A percentile compares a stretch with the other conserved stretches of the same genome.
These are phyloP conservation scores for Drosophila azteca DNA, from an alignment of 1,140 invertebrate genomes.

Conservation along the genomic window DNA sequence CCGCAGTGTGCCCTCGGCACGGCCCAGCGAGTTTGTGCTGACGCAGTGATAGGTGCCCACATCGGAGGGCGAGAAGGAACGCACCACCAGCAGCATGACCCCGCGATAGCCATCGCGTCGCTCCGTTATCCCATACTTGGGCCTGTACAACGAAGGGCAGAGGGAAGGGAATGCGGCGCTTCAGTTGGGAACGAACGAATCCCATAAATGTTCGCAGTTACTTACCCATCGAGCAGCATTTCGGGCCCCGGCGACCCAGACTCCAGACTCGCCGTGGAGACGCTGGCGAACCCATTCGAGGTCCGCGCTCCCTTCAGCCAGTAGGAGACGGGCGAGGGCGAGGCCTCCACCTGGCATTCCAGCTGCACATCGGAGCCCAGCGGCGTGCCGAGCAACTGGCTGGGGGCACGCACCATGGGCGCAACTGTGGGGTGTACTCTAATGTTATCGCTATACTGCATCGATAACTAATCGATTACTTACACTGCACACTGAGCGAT, in stretches of 20 bases:
- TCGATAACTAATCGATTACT: constrained; percentile 82
- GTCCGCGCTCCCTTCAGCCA: constrained; percentile 90
- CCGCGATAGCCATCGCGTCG: constrained; percentile 91
- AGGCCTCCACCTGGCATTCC: constrained; percentile 92
- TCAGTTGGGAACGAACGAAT: too few species aligned
- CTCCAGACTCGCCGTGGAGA: constrained; percentile 74
- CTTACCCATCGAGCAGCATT: constrained; percentile 92
- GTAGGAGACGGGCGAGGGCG: constrained; percentile 92
- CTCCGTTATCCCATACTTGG: constrained; percentile 92
- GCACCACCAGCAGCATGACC: constrained; percentile 92
- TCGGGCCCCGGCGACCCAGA: constrained; percentile 84
- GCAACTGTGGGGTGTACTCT: constrained; percentile 86
- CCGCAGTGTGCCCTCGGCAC: constrained; percentile 92
- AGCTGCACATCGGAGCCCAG: constrained; percentile 91
- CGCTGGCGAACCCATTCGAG: constrained; percentile 67
- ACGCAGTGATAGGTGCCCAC: constrained; percentile 96
- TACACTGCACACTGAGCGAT: constrained; percentile 94
- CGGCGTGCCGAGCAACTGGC: constrained; percentile 92
- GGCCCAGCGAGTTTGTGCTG: constrained; percentile 94
- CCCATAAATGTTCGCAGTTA: too few species aligned
- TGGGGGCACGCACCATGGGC: constrained; percentile 91
- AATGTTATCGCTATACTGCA: too few species aligned
- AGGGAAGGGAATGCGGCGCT: neutral
- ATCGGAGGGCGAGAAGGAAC: constrained; percentile 90
- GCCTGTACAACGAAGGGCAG: constrained; percentile 84